Conservation (phyloP, 2,888 invertebrate species). For the Leptinotarsa haldemani region DNA sequence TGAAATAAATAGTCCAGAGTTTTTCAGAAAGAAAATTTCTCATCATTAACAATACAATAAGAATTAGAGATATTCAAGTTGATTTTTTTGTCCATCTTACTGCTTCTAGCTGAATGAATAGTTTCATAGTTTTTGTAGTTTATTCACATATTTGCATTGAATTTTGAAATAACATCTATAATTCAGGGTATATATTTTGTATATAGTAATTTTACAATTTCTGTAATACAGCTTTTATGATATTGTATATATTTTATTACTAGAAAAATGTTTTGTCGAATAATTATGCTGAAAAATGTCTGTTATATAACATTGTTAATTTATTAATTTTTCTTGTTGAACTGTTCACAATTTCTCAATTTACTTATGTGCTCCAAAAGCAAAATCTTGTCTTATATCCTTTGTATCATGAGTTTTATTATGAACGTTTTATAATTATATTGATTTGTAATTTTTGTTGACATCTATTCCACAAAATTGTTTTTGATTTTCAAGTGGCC, state of each 20-base stretch:
- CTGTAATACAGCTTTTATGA: slow-evolving; percentile 50
- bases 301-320: slow-evolving; percentile 50
- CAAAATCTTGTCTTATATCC: slow-evolving; percentile 18
- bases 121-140: background rate
- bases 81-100: background rate
- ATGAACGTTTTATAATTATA: slow-evolving; percentile 23
- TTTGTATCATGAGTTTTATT: slow-evolving; percentile 31
- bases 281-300: slow-evolving; percentile 41
- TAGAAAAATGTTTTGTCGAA: slow-evolving; percentile 45
- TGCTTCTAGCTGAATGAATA: background rate
- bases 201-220: slow-evolving; percentile 47
- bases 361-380: slow-evolving; percentile 30
- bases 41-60: background rate
- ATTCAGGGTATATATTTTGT: slow-evolving; percentile 45
- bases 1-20: background rate
- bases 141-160: background rate
- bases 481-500: slow-evolving; percentile 42
- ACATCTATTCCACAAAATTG: slow-evolving; percentile 33
- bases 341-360: slow-evolving; percentile 24
- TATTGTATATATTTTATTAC: slow-evolving; percentile 52
- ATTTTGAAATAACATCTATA: slow-evolving; percentile 18
- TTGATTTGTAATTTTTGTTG: slow-evolving; percentile 37
- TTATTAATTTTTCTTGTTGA: slow-evolving; percentile 47
- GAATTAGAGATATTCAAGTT: background rate
- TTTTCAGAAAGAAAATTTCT: background rate